Conservation (phyloP, 1,140 invertebrate species). For the Neelides sp. region DNA sequence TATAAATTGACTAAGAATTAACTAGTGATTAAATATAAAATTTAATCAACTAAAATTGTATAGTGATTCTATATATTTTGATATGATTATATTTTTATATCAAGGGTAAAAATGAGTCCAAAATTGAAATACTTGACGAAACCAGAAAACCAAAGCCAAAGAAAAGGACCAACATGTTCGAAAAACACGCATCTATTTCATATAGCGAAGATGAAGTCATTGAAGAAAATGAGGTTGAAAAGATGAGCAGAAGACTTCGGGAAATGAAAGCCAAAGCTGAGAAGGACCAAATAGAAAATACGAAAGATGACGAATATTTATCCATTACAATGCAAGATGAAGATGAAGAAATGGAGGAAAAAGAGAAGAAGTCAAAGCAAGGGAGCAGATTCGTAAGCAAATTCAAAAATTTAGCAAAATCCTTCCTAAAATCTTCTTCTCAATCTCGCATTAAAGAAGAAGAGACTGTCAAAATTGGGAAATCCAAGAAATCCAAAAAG, state of each 20-base stretch:
- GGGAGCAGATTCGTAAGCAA: neutral
- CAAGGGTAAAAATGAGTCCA: neutral
- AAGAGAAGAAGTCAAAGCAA: neutral
- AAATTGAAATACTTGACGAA: neutral
- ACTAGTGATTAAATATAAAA: no score
- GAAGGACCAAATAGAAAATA: neutral
- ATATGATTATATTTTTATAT: no score
- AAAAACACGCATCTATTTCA: no score
- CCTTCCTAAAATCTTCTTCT: neutral
- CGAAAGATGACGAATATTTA: neutral
- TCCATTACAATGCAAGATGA: conserved; percentile 2
- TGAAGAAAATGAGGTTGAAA: no score
- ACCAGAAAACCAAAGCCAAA: neutral
- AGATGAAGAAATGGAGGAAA: neutral
- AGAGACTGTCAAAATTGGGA: conserved; percentile 7
- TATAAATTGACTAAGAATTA: no score
- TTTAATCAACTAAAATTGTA: no score
- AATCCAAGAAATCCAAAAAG: neutral
- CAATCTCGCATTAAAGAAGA: neutral
- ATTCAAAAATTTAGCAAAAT: neutral
- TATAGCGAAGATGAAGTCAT: no score
- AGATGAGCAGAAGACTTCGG: neutral
- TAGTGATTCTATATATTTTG: no score
- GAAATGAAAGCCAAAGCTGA: neutral
- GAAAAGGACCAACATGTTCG: neutral